A percentile compares a stretch with the other conserved stretches of the same genome.
phyloP scores from a whole-genome alignment of 1,140 invertebrate species.

The Rhynchophorus ferrugineus region DNA sequence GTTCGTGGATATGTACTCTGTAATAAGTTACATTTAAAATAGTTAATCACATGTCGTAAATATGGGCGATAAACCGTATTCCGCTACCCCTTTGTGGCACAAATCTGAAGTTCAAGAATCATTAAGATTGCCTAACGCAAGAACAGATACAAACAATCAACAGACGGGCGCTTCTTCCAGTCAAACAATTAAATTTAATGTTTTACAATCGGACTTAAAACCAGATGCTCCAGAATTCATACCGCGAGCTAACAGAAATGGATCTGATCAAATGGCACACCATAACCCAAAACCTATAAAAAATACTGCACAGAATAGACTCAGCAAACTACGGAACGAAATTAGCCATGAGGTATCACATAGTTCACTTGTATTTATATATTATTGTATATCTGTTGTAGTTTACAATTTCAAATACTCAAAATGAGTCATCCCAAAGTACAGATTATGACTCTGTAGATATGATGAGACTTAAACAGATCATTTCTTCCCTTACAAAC shows the following conservation, averaged over 20 bases:
- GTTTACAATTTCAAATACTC: background rate
- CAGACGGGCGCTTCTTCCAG: background rate
- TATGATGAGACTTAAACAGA: slow-evolving; percentile 27
- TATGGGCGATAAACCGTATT: slow-evolving; percentile 9
- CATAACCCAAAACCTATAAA: background rate
- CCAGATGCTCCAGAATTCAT: slow-evolving; percentile 26
- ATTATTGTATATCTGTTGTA: background rate
- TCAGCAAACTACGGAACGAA: slow-evolving; percentile 13
- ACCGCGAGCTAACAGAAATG: slow-evolving; percentile 8
- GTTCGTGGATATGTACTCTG: background rate
- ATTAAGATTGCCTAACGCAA: slow-evolving; percentile 2
- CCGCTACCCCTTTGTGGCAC: background rate
- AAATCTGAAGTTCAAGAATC: background rate
- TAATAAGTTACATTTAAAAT: background rate
- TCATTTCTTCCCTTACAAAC: slow-evolving; percentile 32
- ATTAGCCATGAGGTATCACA: background rate
- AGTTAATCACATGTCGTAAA: background rate
- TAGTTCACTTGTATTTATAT: background rate
- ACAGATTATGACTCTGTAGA: slow-evolving; percentile 17
- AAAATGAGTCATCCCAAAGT: too few species aligned
- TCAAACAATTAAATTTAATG: background rate
- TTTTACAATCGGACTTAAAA: slow-evolving; percentile 18
- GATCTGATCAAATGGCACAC: background rate
- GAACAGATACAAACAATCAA: background rate
- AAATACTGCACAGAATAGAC: slow-evolving; percentile 13